Base-by-base conservation (phyloP, 2,888 invertebrate genomes). In the Nemoura dubitans region DNA sequence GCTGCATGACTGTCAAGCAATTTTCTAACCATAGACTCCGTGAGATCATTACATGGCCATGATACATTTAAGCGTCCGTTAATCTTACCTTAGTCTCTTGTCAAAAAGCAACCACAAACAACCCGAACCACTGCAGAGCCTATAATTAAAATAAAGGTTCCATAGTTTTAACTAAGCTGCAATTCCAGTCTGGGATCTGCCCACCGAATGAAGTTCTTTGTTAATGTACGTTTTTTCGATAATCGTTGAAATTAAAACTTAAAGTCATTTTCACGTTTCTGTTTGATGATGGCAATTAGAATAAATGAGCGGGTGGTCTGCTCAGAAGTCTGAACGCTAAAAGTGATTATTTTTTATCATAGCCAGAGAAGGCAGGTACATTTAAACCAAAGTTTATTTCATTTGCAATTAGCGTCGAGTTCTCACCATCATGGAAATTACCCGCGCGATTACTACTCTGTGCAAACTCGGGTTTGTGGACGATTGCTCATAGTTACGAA, bases 71-170 rank as follows among this genome's bases (percentile, higher is more conserved):
- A 81, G n/a, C 28, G 30, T 30, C 81, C n/a, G 81, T 81, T 81
- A 81, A 81, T 81, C 81, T 81, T 81, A 81, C 25, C 81, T 81
- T 14, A 81, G 59, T 29, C 30, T 81, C 81, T 81, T 81, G 81
- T 81, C 81, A 81, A 81, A 80, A 81, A 29, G n/a, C 21, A 81
- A 81, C 81, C 81, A 81, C 81, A 81, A 81, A 81, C 81, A 30
- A 81, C 81, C 81, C n/a, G 30, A 30, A 81, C 28, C 30, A 29
- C 27, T 30, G 7, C n/a, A 10, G 30, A 30, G 28, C 27, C 81
- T 81, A 30, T 81, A 81, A 81, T 81, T 81, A 81, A 81, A 81
- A 81, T 81, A 81, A n/a, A 30, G 81, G 81, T 59, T 59, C 29
- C 29, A 81, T 30, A 81, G 81, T 81, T 30, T 30, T 81, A 30